phyloP scores from a whole-genome alignment of 1,140 invertebrate genomes.

The Papilio xuthus region DNA sequence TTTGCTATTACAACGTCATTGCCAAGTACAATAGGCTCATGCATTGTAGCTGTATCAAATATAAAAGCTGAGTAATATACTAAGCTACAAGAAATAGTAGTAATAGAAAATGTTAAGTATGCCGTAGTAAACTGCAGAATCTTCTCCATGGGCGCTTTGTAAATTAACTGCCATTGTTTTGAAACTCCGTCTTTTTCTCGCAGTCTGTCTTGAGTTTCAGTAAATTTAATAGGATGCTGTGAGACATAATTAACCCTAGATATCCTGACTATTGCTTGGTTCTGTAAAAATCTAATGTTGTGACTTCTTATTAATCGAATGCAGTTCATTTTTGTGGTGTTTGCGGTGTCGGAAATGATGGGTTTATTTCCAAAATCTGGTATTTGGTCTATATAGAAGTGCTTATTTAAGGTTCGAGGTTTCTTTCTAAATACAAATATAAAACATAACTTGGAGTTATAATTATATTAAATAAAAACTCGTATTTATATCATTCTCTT shows the following conservation, averaged over 20 bases:
- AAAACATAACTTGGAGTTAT: background rate
- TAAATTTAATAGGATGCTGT: slow-evolving; percentile 66
- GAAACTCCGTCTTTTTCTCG: slow-evolving; percentile 63
- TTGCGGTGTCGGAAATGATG: slow-evolving; percentile 6
- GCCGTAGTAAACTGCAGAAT: slow-evolving; percentile 57
- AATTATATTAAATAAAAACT: background rate
- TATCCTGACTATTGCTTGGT: slow-evolving; percentile 48
- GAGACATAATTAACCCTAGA: slow-evolving; percentile 50
- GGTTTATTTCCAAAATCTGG: background rate
- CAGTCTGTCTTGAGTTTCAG: slow-evolving; percentile 64
- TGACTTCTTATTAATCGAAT: slow-evolving; percentile 50
- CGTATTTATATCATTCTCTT: background rate
- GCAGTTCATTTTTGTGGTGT: slow-evolving; percentile 62
- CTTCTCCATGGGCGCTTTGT: slow-evolving; percentile 72
- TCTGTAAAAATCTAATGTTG: slow-evolving; percentile 25
- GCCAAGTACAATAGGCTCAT: slow-evolving; percentile 66
- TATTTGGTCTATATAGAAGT: background rate
- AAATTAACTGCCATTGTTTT: slow-evolving; percentile 68
- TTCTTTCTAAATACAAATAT: background rate
- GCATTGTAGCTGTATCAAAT: slow-evolving; percentile 54
- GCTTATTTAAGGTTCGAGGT: background rate
- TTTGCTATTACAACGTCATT: slow-evolving; percentile 68
- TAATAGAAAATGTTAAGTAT: slow-evolving; percentile 66
- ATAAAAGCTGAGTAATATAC: slow-evolving; percentile 64
- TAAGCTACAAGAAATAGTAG: slow-evolving; percentile 46